Evolutionary conservation across 2,113 vertebrate species (phyloP), one percentile per base, ranked within the genome.

Genomic region (Hassar affinis): DNA sequence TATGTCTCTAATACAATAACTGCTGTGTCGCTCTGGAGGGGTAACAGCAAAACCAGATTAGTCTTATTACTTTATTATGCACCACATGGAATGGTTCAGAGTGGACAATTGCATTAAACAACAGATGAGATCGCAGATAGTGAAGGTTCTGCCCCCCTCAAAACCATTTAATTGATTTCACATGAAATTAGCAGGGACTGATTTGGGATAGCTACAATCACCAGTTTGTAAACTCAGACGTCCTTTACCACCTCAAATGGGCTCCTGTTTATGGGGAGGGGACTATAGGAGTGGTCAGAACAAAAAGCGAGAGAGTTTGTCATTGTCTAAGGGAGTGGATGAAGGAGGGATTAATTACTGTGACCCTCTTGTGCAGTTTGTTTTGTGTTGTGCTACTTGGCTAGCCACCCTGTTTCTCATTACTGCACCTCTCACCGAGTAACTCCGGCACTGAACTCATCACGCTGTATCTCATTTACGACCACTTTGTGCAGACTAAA

Each of bases 1-100:
- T 97, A 98, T 95, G 93, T 94, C 96, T 94, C 95, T 98, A 98
- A 98, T 95, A 97, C 95, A 98, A 98, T 98, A 98, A 98, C 94
- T 95, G 95, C 93, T 96, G 95, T 96, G 96, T 95, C 96, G 94
- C 96, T 98, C 96, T 94, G 93, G 93, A 94, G 94, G 93, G 94
- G 90, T 93, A 89, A 91, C 89, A 89, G 93, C 91, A 91, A 96
- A 98, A 99, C 97, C 95, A 96, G 95, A 98, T 99, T 97, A 99
- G 91, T 93, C 94, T 95, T 96, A 97, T 98, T 96, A 96, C 95
- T 96, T 96, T 96, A 97, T 99, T 98, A 97, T 97, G 96, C 95
- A 93, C 96, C 94, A 95, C 94, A 27, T 95, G 94, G 96, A 95
- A 94, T 94, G 95, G 96, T 95, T 97, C 95, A 93, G 93, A 92